These are phyloP conservation scores for Paedocypris sp. DNA, from an alignment of 2,113 vertebrate genomes.

Conservation along the genomic window DNA sequence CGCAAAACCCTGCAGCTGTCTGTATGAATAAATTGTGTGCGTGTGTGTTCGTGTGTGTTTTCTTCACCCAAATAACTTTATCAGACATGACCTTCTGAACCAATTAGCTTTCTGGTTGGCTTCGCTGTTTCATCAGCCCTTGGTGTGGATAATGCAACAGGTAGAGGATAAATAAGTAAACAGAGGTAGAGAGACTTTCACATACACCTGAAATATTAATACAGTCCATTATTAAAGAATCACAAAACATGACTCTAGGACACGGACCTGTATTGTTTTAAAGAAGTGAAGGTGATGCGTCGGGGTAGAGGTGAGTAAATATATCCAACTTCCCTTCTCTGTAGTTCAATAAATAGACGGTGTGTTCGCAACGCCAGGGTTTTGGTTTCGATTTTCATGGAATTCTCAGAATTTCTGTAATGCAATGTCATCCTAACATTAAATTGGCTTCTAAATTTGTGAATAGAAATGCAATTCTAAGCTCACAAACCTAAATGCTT, in stretches of 20 bases:
- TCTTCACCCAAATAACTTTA: background rate
- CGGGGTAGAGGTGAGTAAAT: background rate
- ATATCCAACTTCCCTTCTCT: background rate
- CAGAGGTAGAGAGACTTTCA: background rate
- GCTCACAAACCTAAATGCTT: too few species aligned
- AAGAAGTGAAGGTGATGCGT: background rate
- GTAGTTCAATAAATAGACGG: too few species aligned
- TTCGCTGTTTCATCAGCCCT: background rate
- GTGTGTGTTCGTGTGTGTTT: too few species aligned
- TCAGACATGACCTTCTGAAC: background rate
- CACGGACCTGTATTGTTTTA: background rate
- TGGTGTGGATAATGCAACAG: background rate
- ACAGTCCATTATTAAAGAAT: background rate
- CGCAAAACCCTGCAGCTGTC: background rate
- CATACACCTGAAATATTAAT: background rate
- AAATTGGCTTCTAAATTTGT: too few species aligned
- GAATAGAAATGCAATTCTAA: too few species aligned
- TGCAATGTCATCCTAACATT: too few species aligned
- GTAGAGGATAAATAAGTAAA: constrained; percentile 13
- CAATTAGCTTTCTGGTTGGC: background rate
- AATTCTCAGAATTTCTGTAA: too few species aligned
- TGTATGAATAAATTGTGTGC: constrained; percentile 6
- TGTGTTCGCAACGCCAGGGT: too few species aligned
- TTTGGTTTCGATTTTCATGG: too few species aligned
- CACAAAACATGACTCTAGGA: background rate